These are phyloP conservation scores for Dipodomys spectabilis DNA, from an alignment of 2,113 vertebrate genomes.

Conservation along the genomic window DNA sequence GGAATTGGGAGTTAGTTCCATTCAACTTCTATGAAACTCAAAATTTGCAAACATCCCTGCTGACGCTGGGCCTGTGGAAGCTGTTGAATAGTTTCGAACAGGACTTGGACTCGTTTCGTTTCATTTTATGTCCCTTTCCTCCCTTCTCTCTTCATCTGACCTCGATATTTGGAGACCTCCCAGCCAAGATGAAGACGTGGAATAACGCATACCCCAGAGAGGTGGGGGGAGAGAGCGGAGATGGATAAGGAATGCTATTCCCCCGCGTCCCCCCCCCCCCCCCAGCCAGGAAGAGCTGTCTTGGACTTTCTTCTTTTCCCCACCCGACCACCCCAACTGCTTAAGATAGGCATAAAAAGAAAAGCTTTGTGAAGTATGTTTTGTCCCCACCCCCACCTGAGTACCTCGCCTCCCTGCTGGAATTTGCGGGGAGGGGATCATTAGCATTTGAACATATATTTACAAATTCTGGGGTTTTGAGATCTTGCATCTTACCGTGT, in stretches of 20 bases:
- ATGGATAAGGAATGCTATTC: not conserved
- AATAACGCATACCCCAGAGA: not conserved
- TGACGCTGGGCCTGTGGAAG: constrained; percentile 68
- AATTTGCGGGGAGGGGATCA: not conserved
- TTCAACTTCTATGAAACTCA: constrained; percentile 65
- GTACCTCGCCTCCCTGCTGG: not conserved
- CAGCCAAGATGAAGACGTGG: constrained; percentile 51
- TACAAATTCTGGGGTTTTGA: not conserved
- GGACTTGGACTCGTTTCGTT: constrained; percentile 52
- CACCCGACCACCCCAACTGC: not conserved
- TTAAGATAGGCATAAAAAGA: not conserved
- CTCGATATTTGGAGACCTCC: constrained; percentile 53
- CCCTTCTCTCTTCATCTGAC: not conserved
- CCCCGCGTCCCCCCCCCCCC: not conserved
- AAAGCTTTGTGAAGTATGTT: constrained; percentile 39
- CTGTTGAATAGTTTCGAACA: constrained; percentile 70
- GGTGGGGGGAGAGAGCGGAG: not conserved
- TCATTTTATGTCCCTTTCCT: not conserved
- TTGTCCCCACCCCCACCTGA: not conserved
- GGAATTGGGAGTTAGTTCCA: constrained; percentile 38
- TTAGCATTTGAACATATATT: not conserved
- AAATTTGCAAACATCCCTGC: constrained; percentile 68
- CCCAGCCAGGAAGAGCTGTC: not conserved
- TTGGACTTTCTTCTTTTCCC: not conserved
- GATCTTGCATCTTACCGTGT: not conserved